Evolutionary conservation across 2,888 invertebrate species (phyloP).

Genomic region (Oscheius sp.): DNA sequence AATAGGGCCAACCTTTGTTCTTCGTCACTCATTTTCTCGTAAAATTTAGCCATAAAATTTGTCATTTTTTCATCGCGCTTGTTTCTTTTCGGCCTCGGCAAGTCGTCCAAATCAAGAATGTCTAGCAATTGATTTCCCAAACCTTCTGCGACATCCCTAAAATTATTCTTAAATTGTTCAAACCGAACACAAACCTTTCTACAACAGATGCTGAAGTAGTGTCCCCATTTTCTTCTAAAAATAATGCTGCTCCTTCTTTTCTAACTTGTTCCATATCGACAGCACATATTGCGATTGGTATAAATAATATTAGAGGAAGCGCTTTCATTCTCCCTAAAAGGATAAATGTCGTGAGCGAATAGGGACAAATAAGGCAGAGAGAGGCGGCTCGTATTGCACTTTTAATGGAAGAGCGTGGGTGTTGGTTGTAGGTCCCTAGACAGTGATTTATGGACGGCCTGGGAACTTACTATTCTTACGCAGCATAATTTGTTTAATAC

Average conservation of each 20-base stretch:
- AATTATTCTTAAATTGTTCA: not conserved
- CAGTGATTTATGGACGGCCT: too few species aligned
- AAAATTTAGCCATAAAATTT: slow-evolving; percentile 30
- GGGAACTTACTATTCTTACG: too few species aligned
- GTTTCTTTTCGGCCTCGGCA: slow-evolving; percentile 7
- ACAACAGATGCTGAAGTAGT: slow-evolving; percentile 14
- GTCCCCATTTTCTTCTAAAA: slow-evolving; percentile 24
- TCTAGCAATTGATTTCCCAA: slow-evolving; percentile 35
- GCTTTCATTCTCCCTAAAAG: slow-evolving; percentile 15
- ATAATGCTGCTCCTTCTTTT: slow-evolving; percentile 13
- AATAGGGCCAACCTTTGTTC: slow-evolving; percentile 4
- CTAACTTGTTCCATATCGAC: slow-evolving; percentile 11
- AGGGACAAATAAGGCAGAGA: slow-evolving; percentile 15
- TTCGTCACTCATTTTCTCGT: slow-evolving; percentile 30
- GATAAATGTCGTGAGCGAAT: not conserved
- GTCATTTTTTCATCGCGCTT: slow-evolving; percentile 31
- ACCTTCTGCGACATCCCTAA: slow-evolving; percentile 15
- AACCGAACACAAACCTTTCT: not conserved
- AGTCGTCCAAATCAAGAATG: slow-evolving; percentile 28
- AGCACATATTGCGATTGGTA: not conserved
- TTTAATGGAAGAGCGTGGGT: slow-evolving; percentile 14
- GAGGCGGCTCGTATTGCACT: slow-evolving; percentile 20
- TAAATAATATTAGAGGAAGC: slow-evolving; percentile 11
- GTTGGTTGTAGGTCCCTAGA: not conserved
- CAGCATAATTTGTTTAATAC: too few species aligned